A percentile compares a stretch with the other conserved stretches of the same genome.
phyloP scores from a whole-genome alignment of 2,888 invertebrate species.

The Lamellibrachia satsuma region DNA sequence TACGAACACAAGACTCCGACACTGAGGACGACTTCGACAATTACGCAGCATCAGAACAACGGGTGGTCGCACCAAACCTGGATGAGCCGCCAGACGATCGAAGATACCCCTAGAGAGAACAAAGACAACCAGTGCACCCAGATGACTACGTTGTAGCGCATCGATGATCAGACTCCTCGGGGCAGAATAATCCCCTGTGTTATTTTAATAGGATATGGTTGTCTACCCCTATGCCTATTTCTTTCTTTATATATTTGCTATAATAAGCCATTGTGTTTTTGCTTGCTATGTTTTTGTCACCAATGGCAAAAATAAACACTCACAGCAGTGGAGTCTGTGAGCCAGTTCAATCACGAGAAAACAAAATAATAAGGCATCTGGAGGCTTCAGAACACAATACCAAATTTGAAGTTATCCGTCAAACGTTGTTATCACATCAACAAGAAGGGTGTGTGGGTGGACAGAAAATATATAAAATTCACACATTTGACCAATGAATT shows the following conservation, averaged over 20 bases:
- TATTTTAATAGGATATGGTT: neutral
- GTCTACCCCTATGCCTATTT: neutral
- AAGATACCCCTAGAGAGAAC: neutral
- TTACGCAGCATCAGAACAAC: neutral
- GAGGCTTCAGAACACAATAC: no score
- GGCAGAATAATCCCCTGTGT: neutral
- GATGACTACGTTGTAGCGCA: neutral
- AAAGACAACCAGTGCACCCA: no score
- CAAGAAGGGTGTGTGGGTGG: no score
- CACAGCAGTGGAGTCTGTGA: no score
- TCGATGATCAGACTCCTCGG: neutral
- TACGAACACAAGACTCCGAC: neutral
- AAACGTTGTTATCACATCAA: no score
- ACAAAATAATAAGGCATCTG: no score
- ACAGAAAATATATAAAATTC: no score
- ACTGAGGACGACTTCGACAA: neutral
- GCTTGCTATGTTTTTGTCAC: no score
- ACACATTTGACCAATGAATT: no score
- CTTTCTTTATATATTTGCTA: neutral
- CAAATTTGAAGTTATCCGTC: no score
- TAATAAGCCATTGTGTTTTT: neutral
- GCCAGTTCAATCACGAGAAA: no score
- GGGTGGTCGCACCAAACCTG: neutral
- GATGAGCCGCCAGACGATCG: neutral
- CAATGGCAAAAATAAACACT: no score